phyloP scores from a whole-genome alignment of 2,113 vertebrate species.

The Choloepus hoffmanni region DNA sequence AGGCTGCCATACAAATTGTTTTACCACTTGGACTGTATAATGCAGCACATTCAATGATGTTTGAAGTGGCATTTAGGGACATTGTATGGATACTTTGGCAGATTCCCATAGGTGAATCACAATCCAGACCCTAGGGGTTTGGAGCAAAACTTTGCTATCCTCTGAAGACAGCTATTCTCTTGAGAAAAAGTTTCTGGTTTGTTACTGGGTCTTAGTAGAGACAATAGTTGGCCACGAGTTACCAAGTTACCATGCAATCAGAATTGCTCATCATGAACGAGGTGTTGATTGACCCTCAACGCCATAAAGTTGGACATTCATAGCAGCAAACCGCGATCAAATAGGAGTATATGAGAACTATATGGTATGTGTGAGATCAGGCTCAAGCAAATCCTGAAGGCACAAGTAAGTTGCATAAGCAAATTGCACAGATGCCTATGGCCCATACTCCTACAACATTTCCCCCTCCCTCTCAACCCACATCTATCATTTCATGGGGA shows the following conservation, averaged over 20 bases:
- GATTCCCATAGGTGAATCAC: not conserved
- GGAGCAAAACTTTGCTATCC: not conserved
- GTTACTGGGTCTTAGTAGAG: not conserved
- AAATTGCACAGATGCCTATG: not conserved
- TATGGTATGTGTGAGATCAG: not conserved
- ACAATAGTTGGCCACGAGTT: not conserved
- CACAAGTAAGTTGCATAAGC: not conserved
- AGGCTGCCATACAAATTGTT: not conserved
- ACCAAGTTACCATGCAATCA: not conserved
- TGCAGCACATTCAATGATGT: not conserved
- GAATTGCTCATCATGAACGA: not conserved
- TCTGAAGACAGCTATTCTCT: conserved; percentile 22
- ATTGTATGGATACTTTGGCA: not conserved
- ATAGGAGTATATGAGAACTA: not conserved
- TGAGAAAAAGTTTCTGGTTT: not conserved
- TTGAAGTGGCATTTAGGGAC: not conserved
- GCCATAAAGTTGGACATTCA: not conserved
- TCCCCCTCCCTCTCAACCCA: not conserved
- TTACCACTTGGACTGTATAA: not conserved
- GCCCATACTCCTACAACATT: not conserved
- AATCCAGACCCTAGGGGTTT: not conserved
- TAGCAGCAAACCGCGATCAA: not conserved
- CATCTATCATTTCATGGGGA: not conserved
- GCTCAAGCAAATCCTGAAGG: conserved; percentile 1
- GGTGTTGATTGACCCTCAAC: not conserved